Evolutionary conservation across 2,113 vertebrate genomes (phyloP), one percentile per base, ranked within the genome.

Genomic region (Pseudorasbora parva): DNA sequence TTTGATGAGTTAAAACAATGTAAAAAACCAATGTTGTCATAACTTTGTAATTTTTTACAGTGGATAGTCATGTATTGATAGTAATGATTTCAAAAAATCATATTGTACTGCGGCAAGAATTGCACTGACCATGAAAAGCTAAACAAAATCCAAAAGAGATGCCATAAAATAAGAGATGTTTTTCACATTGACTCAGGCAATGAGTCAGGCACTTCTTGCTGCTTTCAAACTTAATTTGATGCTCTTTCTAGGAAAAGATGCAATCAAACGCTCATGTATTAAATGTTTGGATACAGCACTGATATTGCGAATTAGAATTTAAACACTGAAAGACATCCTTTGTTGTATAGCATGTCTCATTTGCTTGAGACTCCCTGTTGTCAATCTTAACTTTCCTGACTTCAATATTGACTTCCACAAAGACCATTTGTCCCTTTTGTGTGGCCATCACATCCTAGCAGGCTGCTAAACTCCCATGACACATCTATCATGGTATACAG

Each of bases 11-110:
- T n/a, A n/a, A n/a, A n/a, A n/a, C n/a, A n/a, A n/a, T n/a, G n/a
- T n/a, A n/a, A n/a, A n/a, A n/a, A n/a, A n/a, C n/a, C n/a, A n/a
- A n/a, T n/a, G n/a, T n/a, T n/a, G n/a, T n/a, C n/a, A n/a, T n/a
- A n/a, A n/a, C n/a, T n/a, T n/a, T n/a, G n/a, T n/a, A n/a, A n/a
- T n/a, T n/a, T n/a, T n/a, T n/a, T n/a, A n/a, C n/a, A n/a, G n/a
- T n/a, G n/a, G n/a, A n/a, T n/a, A n/a, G n/a, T n/a, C n/a, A n/a
- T n/a, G n/a, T n/a, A n/a, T n/a, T n/a, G n/a, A n/a, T n/a, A n/a
- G n/a, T 84, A 87, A 86, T 74, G 84, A 84, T 41, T 82, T 84
- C 43, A 82, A 83, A 86, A 86, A 82, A 84, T 87, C 49, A 27
- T 27, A 71, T 62, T 69, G 72, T 54, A 69, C 45, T 62, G 59